Base-by-base conservation (phyloP, 2,888 invertebrate genomes). In the Dendrolimus pini region DNA sequence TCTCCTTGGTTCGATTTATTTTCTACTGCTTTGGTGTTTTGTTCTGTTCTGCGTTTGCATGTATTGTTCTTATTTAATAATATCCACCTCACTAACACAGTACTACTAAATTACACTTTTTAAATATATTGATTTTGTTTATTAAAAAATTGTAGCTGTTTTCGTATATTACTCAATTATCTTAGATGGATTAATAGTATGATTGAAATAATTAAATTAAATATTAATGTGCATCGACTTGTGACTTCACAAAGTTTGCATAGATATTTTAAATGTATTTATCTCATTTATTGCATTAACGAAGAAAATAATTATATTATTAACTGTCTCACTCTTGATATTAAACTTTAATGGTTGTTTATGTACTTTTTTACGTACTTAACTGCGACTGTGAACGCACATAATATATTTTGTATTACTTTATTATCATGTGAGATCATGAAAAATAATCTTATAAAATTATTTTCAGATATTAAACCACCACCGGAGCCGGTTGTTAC, bases 11-110 rank as follows among this genome's bases (percentile, higher is more conserved):
- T 74, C 59, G 53, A 58, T 71, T 71, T 75, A 64, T 73, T 71
- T 74, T 68, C 71, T 75, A 72, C 66, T 75, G 75, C 74, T 77
- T 76, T 74, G 83, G 81, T 87, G 80, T 86, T 80, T 87, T 85
- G 84, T 80, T 87, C 83, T 86, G 83, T 71, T 73, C 64, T 71
- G 62, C 77, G 78, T 78, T 75, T 77, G 74, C 75, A 74, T 74
- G 70, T 65, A 68, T 62, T 65, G 58, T 72, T 62, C 66, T 63
- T 69, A 59, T 70, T 68, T 62, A 71, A 70, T 61, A 60, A 56
- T 65, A 57, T 57, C 61, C 60, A 30, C 30, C 30, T 30, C 30
- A 72, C 65, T 74, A 75, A 78, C 68, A 62, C 66, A 75, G 70
- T 81, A 79, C 79, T 69, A 72, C 61, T 68, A 30, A 30, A 30